These are phyloP conservation scores for Tautogolabrus adspersus DNA, from an alignment of 2,113 vertebrate genomes.

Conservation along the genomic window DNA sequence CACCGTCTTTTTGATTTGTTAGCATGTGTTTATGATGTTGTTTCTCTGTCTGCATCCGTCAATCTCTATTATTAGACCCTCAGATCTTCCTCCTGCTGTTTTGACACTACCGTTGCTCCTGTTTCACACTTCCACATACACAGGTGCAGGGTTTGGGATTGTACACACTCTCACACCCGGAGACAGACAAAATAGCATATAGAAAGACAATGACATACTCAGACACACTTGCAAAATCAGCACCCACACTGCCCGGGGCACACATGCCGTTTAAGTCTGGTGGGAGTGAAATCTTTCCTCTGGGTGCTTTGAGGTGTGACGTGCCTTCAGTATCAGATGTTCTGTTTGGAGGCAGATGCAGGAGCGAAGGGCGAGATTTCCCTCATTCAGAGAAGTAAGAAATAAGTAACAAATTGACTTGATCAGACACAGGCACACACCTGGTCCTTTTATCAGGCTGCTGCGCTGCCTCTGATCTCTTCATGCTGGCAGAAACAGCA, in stretches of 20 bases:
- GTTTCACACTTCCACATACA: conserved; percentile 64
- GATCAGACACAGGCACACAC: conserved; percentile 56
- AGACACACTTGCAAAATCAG: conserved; percentile 24
- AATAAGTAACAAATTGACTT: conserved; percentile 57
- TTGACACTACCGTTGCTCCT: conserved; percentile 73
- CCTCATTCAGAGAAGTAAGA: conserved; percentile 55
- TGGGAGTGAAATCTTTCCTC: conserved; percentile 41
- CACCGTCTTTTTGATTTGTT: conserved; percentile 78
- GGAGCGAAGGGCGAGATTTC: conserved; percentile 40
- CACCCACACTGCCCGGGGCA: conserved; percentile 27
- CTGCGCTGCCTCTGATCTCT: conserved; percentile 65
- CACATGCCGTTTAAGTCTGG: conserved; percentile 11
- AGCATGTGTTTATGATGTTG: conserved; percentile 79
- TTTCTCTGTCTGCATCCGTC: conserved; percentile 76
- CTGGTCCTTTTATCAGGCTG: conserved; percentile 57
- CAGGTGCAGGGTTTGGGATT: conserved; percentile 12
- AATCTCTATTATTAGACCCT: conserved; percentile 80
- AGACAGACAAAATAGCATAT: conserved; percentile 36
- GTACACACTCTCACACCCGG: conserved; percentile 1
- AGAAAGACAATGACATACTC: conserved; percentile 31
- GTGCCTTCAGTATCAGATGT: conserved; percentile 41
- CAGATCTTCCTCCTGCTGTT: conserved; percentile 74
- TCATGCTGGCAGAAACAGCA: conserved; percentile 49
- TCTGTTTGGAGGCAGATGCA: conserved; percentile 41
- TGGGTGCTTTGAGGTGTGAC: conserved; percentile 44